phyloP scores from a whole-genome alignment of 1,140 invertebrate species.

The Aphaenogaster rudis region DNA sequence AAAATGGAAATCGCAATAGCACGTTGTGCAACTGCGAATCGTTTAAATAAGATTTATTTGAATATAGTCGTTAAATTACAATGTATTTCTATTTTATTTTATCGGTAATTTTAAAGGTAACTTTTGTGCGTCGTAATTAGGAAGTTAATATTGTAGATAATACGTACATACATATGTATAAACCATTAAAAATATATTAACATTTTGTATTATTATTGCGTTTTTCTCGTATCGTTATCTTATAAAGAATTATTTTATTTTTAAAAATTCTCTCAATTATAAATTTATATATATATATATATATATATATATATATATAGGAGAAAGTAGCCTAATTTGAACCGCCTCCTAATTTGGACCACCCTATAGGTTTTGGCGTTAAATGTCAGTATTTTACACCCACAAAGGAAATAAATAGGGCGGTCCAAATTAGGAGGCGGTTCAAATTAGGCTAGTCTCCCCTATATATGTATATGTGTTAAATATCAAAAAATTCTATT shows the following conservation, averaged over 20 bases:
- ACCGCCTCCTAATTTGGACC: no score
- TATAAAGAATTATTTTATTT: not conserved
- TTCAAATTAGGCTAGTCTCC: no score
- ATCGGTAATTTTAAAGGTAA: not conserved
- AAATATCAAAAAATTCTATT: not conserved
- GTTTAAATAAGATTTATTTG: not conserved
- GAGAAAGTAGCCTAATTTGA: no score
- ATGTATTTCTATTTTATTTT: not conserved
- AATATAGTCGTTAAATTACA: not conserved
- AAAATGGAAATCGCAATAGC: slow-evolving; percentile 3
- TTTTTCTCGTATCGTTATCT: not conserved
- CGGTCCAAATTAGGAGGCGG: no score
- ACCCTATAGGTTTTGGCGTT: no score
- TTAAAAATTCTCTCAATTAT: not conserved
- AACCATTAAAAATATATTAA: not conserved
- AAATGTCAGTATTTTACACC: no score
- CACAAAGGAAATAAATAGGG: no score
- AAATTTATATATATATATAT: not conserved
- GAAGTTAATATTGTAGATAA: not conserved
- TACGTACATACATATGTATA: not conserved
- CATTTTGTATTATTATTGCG: not conserved
- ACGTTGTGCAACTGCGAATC: not conserved
- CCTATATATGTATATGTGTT: no score
- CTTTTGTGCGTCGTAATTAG: not conserved
- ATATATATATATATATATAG: no score